phyloP scores from a whole-genome alignment of 2,888 invertebrate genomes.

The Andrena praecox region DNA sequence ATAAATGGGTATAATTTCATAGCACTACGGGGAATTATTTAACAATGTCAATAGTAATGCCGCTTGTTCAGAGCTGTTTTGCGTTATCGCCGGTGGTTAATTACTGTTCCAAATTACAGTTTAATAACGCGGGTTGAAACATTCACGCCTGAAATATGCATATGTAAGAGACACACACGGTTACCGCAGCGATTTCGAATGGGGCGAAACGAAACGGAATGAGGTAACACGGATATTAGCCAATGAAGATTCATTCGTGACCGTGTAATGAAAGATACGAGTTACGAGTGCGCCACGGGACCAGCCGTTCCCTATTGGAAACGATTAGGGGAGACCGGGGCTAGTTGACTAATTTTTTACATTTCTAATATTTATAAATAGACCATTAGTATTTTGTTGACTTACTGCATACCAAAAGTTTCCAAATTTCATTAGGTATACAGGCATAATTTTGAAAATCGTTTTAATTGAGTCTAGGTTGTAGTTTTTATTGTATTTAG shows the following conservation, averaged over 20 bases:
- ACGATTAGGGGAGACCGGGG: too few relatives aligned
- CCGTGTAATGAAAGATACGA: neutral
- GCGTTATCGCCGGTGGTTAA: constrained; percentile 28
- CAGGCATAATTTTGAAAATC: too few relatives aligned
- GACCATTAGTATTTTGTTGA: too few relatives aligned
- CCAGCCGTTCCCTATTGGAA: neutral
- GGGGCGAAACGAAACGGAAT: neutral
- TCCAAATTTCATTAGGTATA: too few relatives aligned
- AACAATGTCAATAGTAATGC: constrained; percentile 15
- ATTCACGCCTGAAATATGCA: neutral
- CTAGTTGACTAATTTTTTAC: too few relatives aligned
- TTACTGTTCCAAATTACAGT: constrained; percentile 29
- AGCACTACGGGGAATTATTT: neutral
- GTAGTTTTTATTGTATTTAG: too few relatives aligned
- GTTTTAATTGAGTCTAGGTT: too few relatives aligned
- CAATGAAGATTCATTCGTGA: neutral
- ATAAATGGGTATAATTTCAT: constrained; percentile 21
- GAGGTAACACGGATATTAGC: neutral
- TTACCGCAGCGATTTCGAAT: constrained; percentile 3
- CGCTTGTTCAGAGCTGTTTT: constrained; percentile 11
- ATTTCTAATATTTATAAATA: too few relatives aligned
- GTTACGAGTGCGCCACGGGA: neutral
- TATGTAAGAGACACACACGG: neutral
- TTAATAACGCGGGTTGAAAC: constrained; percentile 8
- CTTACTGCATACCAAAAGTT: too few relatives aligned